These are phyloP conservation scores for Trissolcus japonicus DNA, from an alignment of 2,888 invertebrate genomes.

Conservation along the genomic window DNA sequence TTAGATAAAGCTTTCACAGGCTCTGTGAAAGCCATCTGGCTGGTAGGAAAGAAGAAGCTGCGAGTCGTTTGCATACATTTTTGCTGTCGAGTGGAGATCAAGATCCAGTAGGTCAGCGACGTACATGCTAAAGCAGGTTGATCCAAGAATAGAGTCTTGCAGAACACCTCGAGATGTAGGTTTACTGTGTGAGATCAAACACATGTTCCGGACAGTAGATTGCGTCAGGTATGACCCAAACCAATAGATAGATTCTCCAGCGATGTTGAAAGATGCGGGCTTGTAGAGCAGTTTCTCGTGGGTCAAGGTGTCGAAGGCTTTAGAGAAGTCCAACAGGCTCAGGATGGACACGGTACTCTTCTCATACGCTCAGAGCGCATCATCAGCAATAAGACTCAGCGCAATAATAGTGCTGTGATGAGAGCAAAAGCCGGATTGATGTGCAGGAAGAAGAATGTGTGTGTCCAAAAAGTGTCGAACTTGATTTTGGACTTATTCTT, in stretches of 20 bases:
- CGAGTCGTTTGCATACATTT: slow-evolving; percentile 3
- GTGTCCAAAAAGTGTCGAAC: background rate
- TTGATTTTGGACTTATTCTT: background rate
- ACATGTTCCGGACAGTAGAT: no score
- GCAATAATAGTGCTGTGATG: background rate
- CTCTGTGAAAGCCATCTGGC: background rate
- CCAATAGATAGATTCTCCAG: background rate
- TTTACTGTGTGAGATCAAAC: no score
- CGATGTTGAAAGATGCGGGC: background rate
- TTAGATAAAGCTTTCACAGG: no score
- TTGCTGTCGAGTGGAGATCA: background rate
- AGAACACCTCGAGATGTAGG: background rate
- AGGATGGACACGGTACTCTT: background rate
- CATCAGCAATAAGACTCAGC: background rate
- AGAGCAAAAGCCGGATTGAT: slow-evolving; percentile 7
- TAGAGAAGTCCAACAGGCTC: slow-evolving; percentile 6
- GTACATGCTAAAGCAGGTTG: background rate
- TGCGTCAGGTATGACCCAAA: background rate
- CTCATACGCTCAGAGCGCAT: background rate
- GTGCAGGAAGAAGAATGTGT: background rate
- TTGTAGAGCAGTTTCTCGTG: background rate
- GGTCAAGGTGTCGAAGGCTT: slow-evolving; percentile 10
- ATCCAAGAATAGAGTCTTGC: slow-evolving; percentile 6
- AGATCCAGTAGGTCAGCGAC: background rate
- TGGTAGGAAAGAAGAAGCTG: slow-evolving; percentile 2